Evolutionary conservation across 2,888 invertebrate genomes (phyloP).

Genomic region (Gastrophysa polygoni): DNA sequence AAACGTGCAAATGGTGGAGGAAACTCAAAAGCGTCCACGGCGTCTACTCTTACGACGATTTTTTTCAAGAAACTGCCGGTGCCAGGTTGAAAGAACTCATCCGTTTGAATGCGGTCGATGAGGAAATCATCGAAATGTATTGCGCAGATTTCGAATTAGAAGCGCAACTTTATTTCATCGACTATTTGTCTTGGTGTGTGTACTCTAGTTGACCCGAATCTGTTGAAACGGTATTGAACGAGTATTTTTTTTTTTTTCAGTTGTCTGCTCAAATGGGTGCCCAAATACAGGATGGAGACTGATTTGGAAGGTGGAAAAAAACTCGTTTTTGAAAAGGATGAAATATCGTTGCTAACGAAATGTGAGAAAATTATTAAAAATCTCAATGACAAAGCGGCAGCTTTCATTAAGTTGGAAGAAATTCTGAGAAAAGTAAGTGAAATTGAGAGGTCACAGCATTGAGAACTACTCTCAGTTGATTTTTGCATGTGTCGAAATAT

Average conservation of each 20-base stretch:
- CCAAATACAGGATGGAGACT: conserved; percentile 49
- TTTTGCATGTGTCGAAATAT: no score
- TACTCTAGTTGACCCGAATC: not conserved
- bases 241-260: conserved; percentile 19
- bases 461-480: no score
- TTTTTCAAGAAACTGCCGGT: conserved; percentile 39
- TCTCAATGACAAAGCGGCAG: conserved; percentile 49
- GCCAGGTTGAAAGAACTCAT: conserved; percentile 43
- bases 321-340: conserved; percentile 42
- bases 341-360: conserved; percentile 46
- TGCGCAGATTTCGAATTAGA: conserved; percentile 54
- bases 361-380: conserved; percentile 51
- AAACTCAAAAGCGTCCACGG: conserved; percentile 28
- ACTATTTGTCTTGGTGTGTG: conserved; percentile 2
- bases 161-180: not conserved
- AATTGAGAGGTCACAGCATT: not conserved
- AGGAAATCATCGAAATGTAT: conserved; percentile 56
- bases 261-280: conserved; percentile 56
- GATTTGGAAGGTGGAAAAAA: conserved; percentile 42
- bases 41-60: conserved; percentile 42
- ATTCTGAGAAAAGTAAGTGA: conserved; percentile 45
- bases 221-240: conserved; percentile 7
- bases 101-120: conserved; percentile 31
- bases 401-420: conserved; percentile 45
- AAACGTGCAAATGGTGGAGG: conserved; percentile 49